phyloP scores from a whole-genome alignment of 1,140 invertebrate genomes.

The Thaumatotibia leucotreta region DNA sequence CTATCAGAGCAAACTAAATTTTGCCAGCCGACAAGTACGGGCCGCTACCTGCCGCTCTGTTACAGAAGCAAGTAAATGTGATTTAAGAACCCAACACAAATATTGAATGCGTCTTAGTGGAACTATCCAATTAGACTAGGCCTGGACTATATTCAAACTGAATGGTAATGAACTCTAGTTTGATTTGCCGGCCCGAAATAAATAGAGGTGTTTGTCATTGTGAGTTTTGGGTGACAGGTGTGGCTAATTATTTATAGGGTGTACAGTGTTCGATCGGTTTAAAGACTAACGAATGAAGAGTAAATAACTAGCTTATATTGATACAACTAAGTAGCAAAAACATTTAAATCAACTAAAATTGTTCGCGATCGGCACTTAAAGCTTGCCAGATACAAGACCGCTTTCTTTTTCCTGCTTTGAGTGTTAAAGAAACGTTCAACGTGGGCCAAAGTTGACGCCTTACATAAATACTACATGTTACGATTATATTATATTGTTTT shows the following conservation, averaged over 20 bases:
- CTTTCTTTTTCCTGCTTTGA: too few species aligned
- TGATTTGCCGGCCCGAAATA: constrained; percentile 3
- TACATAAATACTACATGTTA: too few species aligned
- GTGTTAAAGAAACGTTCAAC: too few species aligned
- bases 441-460: too few species aligned
- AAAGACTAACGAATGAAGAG: too few species aligned
- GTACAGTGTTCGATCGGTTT: too few species aligned
- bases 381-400: too few species aligned
- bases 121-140: constrained; percentile 53
- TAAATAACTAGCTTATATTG: too few species aligned
- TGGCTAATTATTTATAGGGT: neutral
- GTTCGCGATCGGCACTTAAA: too few species aligned
- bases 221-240: constrained; percentile 1
- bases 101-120: constrained; percentile 54
- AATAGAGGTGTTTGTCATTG: constrained; percentile 14
- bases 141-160: constrained; percentile 44
- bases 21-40: constrained; percentile 52
- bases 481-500: too few species aligned
- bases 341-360: too few species aligned
- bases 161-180: constrained; percentile 43
- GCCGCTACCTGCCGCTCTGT: constrained; percentile 56
- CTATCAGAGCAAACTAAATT: constrained; percentile 64
- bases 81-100: constrained; percentile 71
- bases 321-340: too few species aligned
- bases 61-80: constrained; percentile 56